phyloP scores from a whole-genome alignment of 2,113 vertebrate genomes.

The Rissa tridactyla region DNA sequence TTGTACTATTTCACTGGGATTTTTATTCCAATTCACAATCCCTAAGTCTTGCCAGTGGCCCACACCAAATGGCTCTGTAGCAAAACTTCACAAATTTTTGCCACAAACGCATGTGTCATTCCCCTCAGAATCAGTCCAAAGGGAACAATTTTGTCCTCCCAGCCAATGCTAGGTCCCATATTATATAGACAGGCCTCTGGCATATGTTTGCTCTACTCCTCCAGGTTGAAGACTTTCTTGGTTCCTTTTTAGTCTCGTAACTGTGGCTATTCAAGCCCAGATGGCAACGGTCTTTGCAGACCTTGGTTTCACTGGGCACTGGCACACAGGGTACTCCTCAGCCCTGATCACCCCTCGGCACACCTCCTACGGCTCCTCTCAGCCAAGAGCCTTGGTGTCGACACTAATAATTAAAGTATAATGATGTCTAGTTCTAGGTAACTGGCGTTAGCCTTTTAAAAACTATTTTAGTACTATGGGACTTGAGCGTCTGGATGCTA shows the following conservation, averaged over 20 bases:
- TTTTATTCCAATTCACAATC: neutral
- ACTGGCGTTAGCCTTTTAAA: neutral
- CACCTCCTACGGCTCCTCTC: neutral
- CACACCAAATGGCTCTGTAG: neutral
- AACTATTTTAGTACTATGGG: neutral
- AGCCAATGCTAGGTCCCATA: neutral
- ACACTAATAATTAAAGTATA: neutral
- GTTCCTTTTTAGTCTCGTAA: neutral
- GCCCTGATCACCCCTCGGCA: neutral
- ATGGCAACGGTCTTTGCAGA: neutral
- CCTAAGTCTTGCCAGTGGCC: neutral
- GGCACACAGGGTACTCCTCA: too few relatives aligned
- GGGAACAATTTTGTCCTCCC: neutral
- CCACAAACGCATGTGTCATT: neutral
- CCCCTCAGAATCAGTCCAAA: neutral
- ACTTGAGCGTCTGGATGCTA: neutral
- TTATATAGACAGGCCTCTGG: neutral
- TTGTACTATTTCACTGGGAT: neutral
- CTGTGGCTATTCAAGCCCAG: neutral
- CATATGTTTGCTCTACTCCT: neutral
- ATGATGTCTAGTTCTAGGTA: neutral
- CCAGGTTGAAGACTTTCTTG: neutral
- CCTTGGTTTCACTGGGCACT: neutral
- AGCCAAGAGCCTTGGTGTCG: accelerated
- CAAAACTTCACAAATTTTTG: neutral